These are phyloP conservation scores for Conus ventricosus DNA, from an alignment of 1,140 invertebrate species.

Conservation along the genomic window DNA sequence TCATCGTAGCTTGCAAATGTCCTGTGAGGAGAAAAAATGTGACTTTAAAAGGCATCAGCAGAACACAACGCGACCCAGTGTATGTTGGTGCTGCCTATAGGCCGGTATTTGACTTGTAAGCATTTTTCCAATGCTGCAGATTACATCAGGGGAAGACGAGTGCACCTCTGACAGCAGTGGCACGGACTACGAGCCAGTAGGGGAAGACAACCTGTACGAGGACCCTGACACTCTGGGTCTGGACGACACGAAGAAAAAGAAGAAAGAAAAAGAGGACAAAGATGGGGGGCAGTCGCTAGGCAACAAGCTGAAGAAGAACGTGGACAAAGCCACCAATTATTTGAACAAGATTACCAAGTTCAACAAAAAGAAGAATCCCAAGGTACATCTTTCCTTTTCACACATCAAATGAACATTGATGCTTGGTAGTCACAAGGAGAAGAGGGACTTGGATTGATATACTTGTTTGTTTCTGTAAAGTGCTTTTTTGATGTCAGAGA, in stretches of 20 bases:
- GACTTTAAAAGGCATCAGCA: too few relatives aligned
- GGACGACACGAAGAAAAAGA: constrained; percentile 5
- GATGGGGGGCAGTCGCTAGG: constrained; percentile 25
- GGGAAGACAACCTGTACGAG: constrained; percentile 43
- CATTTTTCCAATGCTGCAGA: neutral
- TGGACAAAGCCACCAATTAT: constrained; percentile 39
- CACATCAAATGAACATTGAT: too few relatives aligned
- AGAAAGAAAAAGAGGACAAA: constrained; percentile 32
- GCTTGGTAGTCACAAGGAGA: too few relatives aligned
- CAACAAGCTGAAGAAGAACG: constrained; percentile 38
- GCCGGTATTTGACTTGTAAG: neutral
- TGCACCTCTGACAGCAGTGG: constrained; percentile 40
- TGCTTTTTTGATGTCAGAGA: too few relatives aligned
- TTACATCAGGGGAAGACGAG: constrained; percentile 33
- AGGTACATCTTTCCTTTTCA: neutral
- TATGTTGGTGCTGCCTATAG: too few relatives aligned
- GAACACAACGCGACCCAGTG: too few relatives aligned
- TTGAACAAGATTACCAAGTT: constrained; percentile 39
- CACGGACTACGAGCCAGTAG: constrained; percentile 42
- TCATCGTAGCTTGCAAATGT: too few relatives aligned
- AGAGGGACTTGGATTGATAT: too few relatives aligned
- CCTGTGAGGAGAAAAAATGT: too few relatives aligned
- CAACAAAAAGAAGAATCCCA: constrained; percentile 31
- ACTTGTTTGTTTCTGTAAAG: too few relatives aligned
- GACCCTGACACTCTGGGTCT: constrained; percentile 31